Evolutionary conservation across 1,140 invertebrate genomes (phyloP).

Genomic region (Druon quercuslanigerum): DNA sequence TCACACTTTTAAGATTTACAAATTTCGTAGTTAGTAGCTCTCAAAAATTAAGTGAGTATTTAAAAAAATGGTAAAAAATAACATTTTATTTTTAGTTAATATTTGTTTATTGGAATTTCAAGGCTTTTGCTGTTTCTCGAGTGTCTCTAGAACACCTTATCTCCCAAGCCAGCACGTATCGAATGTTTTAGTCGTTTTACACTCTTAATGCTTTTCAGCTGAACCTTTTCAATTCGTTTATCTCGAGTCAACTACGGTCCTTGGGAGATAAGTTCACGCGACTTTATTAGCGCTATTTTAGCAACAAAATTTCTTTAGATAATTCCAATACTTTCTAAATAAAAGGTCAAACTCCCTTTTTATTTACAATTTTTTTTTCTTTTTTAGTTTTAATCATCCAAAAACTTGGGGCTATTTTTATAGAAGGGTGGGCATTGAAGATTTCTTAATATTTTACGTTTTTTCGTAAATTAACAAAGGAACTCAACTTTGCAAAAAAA

Average conservation of each 20-base stretch:
- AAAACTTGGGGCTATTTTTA: too few species aligned
- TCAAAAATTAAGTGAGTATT: too few species aligned
- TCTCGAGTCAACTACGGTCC: conserved; percentile 10
- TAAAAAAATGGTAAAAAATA: neutral
- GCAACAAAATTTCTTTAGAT: conserved; percentile 18
- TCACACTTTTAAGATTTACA: too few species aligned
- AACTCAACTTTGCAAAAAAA: too few species aligned
- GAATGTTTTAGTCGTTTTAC: conserved; percentile 24
- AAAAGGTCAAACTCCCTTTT: too few species aligned
- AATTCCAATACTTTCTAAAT: neutral
- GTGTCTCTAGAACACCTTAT: conserved; percentile 8
- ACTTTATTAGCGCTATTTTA: conserved; percentile 46
- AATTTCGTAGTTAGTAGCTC: too few species aligned
- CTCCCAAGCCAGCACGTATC: conserved; percentile 3
- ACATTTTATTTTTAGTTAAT: neutral
- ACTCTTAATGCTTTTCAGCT: conserved; percentile 12
- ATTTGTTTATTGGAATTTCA: conserved; percentile 12
- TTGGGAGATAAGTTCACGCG: conserved; percentile 33
- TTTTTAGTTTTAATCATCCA: neutral
- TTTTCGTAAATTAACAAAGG: too few species aligned
- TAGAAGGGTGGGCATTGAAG: too few species aligned
- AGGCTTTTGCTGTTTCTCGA: conserved; percentile 6
- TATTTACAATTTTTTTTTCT: neutral
- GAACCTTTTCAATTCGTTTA: conserved; percentile 27
- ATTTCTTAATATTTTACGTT: too few species aligned